phyloP scores from a whole-genome alignment of 2,113 vertebrate species.

The Dasypus novemcinctus region DNA sequence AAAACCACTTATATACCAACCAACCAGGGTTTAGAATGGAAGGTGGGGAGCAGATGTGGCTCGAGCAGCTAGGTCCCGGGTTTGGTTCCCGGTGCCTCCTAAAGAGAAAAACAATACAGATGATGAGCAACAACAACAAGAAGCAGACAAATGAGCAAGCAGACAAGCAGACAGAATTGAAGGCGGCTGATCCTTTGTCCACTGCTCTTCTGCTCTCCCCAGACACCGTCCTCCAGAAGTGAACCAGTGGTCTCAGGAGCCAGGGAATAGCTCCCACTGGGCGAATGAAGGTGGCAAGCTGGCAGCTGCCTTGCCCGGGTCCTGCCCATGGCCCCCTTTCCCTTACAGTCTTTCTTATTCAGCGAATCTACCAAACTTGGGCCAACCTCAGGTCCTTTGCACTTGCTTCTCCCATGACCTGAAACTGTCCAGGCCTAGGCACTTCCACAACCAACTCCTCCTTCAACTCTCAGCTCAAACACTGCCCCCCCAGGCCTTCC shows the following conservation, averaged over 20 bases:
- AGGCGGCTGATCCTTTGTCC: background rate
- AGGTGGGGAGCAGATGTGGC: too few species aligned
- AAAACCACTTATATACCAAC: background rate
- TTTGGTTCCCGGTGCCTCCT: too few species aligned
- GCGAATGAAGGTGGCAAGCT: fast-evolving
- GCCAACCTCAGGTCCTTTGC: background rate
- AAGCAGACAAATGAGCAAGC: too few species aligned
- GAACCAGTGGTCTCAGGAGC: background rate
- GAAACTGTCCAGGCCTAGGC: background rate
- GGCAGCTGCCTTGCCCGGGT: background rate
- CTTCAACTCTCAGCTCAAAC: background rate
- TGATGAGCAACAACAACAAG: too few species aligned
- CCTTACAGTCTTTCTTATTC: background rate
- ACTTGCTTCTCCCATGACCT: background rate
- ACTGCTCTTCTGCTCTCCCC: background rate
- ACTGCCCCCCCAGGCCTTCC: background rate
- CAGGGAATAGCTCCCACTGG: fast-evolving
- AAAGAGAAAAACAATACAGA: too few species aligned
- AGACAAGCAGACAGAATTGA: too few species aligned
- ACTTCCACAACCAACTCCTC: background rate
- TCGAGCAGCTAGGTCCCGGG: too few species aligned
- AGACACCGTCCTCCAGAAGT: background rate
- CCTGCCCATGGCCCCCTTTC: fast-evolving
- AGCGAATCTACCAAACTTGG: background rate
- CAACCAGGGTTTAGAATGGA: fast-evolving